Conservation (phyloP, 1,140 invertebrate species). For the Laodelphax striatellus region DNA sequence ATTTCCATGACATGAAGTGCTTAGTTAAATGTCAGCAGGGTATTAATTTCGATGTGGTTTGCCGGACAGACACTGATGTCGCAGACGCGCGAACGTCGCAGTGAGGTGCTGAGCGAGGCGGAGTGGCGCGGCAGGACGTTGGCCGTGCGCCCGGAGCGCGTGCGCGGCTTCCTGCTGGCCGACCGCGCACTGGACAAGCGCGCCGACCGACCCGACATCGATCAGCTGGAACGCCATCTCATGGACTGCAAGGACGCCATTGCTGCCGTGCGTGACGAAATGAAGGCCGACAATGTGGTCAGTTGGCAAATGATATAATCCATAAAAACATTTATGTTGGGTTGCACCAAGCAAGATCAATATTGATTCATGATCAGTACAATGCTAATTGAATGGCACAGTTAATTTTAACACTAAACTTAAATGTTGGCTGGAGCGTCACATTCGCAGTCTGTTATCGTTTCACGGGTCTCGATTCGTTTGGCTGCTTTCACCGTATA, state of each 20-base stretch:
- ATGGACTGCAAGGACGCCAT: constrained; percentile 95
- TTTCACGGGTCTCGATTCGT: too few species aligned
- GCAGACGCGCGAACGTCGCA: constrained; percentile 70
- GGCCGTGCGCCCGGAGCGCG: constrained; percentile 74
- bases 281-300: constrained; percentile 56
- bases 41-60: too few species aligned
- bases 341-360: too few species aligned
- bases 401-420: too few species aligned
- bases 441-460: too few species aligned
- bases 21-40: too few species aligned
- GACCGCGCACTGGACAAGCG: constrained; percentile 66
- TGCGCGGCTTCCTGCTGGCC: constrained; percentile 65
- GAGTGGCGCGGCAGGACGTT: constrained; percentile 74
- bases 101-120: constrained; percentile 65
- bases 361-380: too few species aligned
- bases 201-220: constrained; percentile 42
- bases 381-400: too few species aligned
- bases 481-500: too few species aligned
- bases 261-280: constrained; percentile 65
- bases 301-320: not conserved
- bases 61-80: constrained; percentile 54
- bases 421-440: too few species aligned
- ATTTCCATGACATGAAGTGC: too few species aligned
- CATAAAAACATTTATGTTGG: too few species aligned
- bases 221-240: constrained; percentile 78